Percentiles rank a stretch among this genome's conserved stretches.
Evolutionary conservation across 2,113 vertebrate genomes (phyloP).

Genomic region (Pollachius pollachius): DNA sequence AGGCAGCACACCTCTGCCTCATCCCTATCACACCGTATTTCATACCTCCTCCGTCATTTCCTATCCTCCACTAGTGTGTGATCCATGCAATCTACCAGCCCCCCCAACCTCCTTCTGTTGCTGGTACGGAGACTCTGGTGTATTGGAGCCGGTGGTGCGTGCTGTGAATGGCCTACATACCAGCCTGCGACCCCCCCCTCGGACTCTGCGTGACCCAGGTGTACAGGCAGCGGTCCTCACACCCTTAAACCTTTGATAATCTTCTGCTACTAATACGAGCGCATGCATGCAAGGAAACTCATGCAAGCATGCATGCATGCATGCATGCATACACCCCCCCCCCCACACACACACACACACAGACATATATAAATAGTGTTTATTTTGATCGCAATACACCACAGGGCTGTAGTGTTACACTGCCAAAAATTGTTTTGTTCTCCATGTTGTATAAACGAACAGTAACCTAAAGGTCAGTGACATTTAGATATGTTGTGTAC

Average conservation of each 20-base stretch:
- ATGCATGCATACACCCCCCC: neutral
- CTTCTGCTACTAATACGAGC: conserved; percentile 10
- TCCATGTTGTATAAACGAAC: too few relatives aligned
- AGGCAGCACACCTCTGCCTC: conserved; percentile 11
- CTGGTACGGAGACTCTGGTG: conserved; percentile 26
- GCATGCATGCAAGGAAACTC: neutral
- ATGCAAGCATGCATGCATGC: neutral
- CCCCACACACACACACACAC: neutral
- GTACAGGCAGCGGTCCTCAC: conserved; percentile 16
- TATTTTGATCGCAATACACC: neutral
- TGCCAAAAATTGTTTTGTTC: too few relatives aligned
- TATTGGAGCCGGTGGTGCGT: conserved; percentile 48
- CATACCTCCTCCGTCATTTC: conserved; percentile 18
- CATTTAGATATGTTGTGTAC: neutral
- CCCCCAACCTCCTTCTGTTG: conserved; percentile 10
- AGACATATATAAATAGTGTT: neutral
- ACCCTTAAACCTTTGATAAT: conserved; percentile 52
- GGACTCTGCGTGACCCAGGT: conserved; percentile 23
- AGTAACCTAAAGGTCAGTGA: too few relatives aligned
- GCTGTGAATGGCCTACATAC: conserved; percentile 66
- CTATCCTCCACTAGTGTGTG: neutral
- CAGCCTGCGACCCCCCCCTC: conserved; percentile 15
- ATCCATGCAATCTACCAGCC: neutral
- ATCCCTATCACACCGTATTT: conserved; percentile 8
- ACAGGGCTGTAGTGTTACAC: too few relatives aligned